Base-by-base conservation (phyloP, 1,140 invertebrate genomes). In the Drosophila parabipectinata region DNA sequence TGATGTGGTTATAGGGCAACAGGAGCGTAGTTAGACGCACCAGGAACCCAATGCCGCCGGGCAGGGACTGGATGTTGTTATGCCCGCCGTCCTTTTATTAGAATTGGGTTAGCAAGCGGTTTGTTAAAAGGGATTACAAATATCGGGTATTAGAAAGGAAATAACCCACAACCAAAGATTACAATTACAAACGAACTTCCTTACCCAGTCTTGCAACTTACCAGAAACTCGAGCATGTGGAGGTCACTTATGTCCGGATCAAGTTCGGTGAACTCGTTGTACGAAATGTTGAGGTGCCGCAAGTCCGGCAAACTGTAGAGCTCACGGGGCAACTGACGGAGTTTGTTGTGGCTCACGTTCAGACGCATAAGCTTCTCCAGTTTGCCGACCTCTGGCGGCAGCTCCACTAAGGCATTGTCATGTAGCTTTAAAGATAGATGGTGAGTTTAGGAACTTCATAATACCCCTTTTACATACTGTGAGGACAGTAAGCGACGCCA, bases 11-110 rank as follows among this genome's bases (percentile, higher is more conserved):
- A 91, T 95, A 93, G 66, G 96, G 96, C 28, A 97, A 85, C 92
- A 97, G 96, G 61, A 98, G 91, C 69, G 96, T 94, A 55, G 94
- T 95, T 83, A 98, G 92, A 75, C 95, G 94, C 14, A 94, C 94
- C 82, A 98, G 93, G 83, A 95, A 95, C 57, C 96, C 96, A 91
- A 98, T 95, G 81, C 97, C 96, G 75, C 95, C 93, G 9, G 97
- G 97, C 81, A 98, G 83, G 24, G 87, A 81, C 84, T 93, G 93
- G 79, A 98, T 92, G 75, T 94, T 93, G 93, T 98, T 98, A 90
- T 94, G 91, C 63, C 93, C 93, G 71, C 93, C 90, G 92, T 97
- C 96, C 94, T 97, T 85, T 41, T 50, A 34, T 79, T 72, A 58
- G 18, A 59, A 56, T 67, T 41, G 32, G 68, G 58, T 87, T 87